A percentile compares a stretch with the other conserved stretches of the same genome.
These are phyloP conservation scores for Aythya fuligula DNA, from an alignment of 2,797 vertebrate species.

Conservation along the genomic window DNA sequence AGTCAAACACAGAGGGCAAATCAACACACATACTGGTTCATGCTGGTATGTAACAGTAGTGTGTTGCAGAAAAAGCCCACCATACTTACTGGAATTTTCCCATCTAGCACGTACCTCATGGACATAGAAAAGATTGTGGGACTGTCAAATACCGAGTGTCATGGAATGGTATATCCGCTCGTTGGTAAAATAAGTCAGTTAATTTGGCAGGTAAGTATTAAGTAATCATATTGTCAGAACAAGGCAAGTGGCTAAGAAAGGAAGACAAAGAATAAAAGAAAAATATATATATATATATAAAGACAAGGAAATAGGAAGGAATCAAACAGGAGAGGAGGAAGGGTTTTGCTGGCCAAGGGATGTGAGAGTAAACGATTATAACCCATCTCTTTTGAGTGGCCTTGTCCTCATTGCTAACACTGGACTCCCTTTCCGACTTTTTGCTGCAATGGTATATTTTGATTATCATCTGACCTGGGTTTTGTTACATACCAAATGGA, in stretches of 20 bases:
- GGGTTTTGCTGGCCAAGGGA: neutral
- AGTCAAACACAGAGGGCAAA: constrained; percentile 64
- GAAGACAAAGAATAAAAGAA: constrained; percentile 76
- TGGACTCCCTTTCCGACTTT: neutral
- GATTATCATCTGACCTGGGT: neutral
- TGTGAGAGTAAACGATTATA: neutral
- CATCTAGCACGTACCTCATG: constrained; percentile 39
- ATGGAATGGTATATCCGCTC: constrained; percentile 74
- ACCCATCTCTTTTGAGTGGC: neutral
- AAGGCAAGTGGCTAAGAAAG: constrained; percentile 72
- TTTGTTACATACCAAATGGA: neutral
- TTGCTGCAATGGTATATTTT: neutral
- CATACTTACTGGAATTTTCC: constrained; percentile 64
- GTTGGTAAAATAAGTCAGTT: constrained; percentile 86
- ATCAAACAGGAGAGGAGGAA: constrained; percentile 51
- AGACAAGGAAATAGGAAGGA: constrained; percentile 50
- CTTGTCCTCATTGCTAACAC: fast-evolving
- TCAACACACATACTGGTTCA: constrained; percentile 39
- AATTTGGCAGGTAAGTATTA: constrained; percentile 84
- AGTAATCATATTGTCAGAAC: constrained; percentile 82
- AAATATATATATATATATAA: constrained; percentile 34
- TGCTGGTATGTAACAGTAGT: constrained; percentile 27
- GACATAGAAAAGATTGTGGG: constrained; percentile 70
- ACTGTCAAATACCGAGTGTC: constrained; percentile 76
- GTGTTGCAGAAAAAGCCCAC: neutral